Percentiles rank a stretch among this genome's conserved stretches.
These are phyloP conservation scores for Rhegmatorhina hoffmannsi DNA, from an alignment of 2,113 vertebrate species.

Conservation along the genomic window DNA sequence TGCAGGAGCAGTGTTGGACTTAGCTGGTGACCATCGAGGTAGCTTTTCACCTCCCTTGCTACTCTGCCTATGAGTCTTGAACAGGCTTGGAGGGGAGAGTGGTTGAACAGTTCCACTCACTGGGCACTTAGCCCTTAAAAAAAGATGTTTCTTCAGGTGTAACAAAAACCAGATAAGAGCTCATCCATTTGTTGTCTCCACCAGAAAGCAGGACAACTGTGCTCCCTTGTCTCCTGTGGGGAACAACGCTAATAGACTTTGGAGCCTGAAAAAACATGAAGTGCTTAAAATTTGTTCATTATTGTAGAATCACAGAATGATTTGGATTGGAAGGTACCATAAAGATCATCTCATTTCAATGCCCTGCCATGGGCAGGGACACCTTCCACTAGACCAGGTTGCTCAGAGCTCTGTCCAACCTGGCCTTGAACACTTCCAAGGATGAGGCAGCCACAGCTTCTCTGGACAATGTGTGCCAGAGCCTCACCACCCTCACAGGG, in stretches of 20 bases:
- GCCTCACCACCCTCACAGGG: neutral
- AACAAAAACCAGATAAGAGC: neutral
- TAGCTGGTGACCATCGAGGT: conserved; percentile 77
- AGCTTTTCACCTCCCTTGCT: neutral
- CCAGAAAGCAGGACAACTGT: neutral
- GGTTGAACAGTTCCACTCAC: neutral
- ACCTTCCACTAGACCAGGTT: neutral
- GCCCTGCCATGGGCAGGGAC: neutral
- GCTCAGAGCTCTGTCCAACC: accelerated
- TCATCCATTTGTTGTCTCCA: neutral
- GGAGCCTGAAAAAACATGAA: neutral
- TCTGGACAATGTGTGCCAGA: neutral
- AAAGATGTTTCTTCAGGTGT: neutral
- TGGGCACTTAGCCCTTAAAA: neutral
- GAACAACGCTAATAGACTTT: neutral
- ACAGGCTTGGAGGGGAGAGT: neutral
- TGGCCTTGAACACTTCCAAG: neutral
- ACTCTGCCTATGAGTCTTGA: neutral
- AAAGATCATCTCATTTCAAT: neutral
- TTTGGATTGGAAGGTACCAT: neutral
- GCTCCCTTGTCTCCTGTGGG: neutral
- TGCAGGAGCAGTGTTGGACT: conserved; percentile 73
- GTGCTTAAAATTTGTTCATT: neutral
- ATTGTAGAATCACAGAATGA: neutral
- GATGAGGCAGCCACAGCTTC: neutral